Evolutionary conservation across 92 coral and sea anemone species (phyloP).

Genomic region (Heliopora coerulea): DNA sequence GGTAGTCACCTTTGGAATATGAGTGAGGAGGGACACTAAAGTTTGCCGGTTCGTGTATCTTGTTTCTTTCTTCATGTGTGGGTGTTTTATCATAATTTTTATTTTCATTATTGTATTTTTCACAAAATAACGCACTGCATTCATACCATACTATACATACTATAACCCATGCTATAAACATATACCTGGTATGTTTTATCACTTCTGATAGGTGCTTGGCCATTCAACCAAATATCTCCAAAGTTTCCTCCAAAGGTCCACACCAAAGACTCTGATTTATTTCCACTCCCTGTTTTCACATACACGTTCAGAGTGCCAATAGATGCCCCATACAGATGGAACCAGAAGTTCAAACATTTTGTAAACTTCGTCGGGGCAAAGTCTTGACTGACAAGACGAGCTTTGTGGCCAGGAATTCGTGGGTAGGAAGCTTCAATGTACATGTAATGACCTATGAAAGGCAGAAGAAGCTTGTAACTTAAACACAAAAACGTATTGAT

Average conservation of each 20-base stretch:
- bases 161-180: not conserved
- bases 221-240: constrained; percentile 88
- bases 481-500: too few relatives aligned
- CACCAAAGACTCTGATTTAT: constrained; percentile 69
- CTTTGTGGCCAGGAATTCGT: constrained; percentile 72
- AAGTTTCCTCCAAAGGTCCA: constrained; percentile 93
- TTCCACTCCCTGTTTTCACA: constrained; percentile 81
- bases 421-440: constrained; percentile 91
- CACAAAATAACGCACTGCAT: too few relatives aligned
- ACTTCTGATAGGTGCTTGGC: constrained; percentile 72
- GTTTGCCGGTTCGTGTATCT: too few relatives aligned
- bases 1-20: too few relatives aligned
- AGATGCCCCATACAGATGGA: constrained; percentile 79
- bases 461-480: too few relatives aligned
- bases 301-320: constrained; percentile 75
- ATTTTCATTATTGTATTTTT: too few relatives aligned
- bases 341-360: constrained; percentile 86
- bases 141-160: too few relatives aligned
- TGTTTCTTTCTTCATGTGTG: too few relatives aligned
- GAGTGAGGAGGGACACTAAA: too few relatives aligned
- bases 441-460: constrained; percentile 80
- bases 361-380: constrained; percentile 56
- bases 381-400: constrained; percentile 85
- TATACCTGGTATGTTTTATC: constrained; percentile 62
- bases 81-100: too few relatives aligned